Percentiles rank a stretch among this genome's conserved stretches.
Conservation (phyloP, 2,113 vertebrate species). For the Hemiscyllium ocellatum region DNA sequence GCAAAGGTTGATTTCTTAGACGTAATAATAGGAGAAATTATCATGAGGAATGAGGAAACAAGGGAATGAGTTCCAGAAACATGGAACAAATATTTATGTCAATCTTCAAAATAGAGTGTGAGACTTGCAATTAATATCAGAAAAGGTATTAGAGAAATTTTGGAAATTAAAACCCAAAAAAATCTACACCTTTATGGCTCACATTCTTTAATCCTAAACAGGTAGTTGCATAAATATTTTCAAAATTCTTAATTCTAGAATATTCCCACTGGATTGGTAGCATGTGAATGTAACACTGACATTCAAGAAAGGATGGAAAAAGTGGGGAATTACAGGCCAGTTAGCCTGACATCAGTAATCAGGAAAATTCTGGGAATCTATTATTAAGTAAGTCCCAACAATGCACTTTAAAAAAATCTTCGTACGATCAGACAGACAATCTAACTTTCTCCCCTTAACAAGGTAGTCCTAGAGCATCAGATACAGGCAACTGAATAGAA, state of each 20-base stretch:
- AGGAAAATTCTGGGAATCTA: background rate
- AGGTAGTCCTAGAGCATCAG: background rate
- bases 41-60: background rate
- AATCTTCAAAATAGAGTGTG: background rate
- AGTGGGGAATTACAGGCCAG: too few relatives aligned
- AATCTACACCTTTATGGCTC: too few relatives aligned
- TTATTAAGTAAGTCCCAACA: background rate
- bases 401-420: background rate
- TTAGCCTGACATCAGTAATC: too few relatives aligned
- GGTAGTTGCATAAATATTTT: too few relatives aligned
- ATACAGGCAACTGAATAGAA: background rate
- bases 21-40: background rate
- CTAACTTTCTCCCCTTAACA: background rate
- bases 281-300: too few relatives aligned
- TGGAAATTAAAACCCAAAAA: too few relatives aligned
- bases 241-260: too few relatives aligned
- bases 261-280: too few relatives aligned
- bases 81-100: background rate
- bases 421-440: background rate
- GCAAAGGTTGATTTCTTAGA: background rate
- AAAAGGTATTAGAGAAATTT: too few relatives aligned
- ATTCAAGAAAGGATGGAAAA: too few relatives aligned
- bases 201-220: too few relatives aligned
- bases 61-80: background rate
- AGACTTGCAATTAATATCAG: too few relatives aligned